Base-by-base conservation (phyloP, 2,797 vertebrate species). In the Sebastes baramenuke region DNA sequence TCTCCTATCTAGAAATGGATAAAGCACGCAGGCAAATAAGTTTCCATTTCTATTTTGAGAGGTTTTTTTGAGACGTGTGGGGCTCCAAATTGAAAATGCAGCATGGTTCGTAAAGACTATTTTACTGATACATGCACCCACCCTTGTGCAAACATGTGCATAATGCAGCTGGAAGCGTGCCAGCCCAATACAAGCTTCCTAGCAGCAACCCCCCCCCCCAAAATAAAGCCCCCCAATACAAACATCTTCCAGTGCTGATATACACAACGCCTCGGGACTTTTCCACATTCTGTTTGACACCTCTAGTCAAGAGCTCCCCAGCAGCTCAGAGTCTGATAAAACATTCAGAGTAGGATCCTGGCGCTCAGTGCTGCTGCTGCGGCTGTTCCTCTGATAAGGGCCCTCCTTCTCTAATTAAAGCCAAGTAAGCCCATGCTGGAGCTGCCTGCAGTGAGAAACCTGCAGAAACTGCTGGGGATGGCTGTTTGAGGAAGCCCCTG, bases 261-360 rank as follows among this genome's bases (percentile, higher is more conserved):
- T 14, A 83, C 76, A 82, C 75, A 75, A 27, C 18, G n/a, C 88
- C 80, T 75, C 42, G 56, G 83, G 86, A 88, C 91, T 75, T 92
- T 91, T 95, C 93, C 93, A 95, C 95, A 97, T 94, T 95, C 93
- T 90, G 95, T 95, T 91, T 96, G 95, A 97, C 95, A 95, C 90
- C 86, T 86, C 77, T 54, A 87, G 80, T 91, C 83, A 85, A 85
- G 88, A 79, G 84, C 94, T 95, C 93, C 92, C 92, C 93, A 88
- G 88, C 86, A 90, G 89, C 84, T 77, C 75, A 54, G 84, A 81
- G 85, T 85, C 93, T 95, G 94, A 96, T 96, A 92, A 97, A 97
- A 97, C 94, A 96, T 96, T 96, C 96, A 96, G 95, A 95, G 94
- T 90, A 94, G 94, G 90, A 91, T 90, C 91, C 92, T 73, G 94